A percentile compares a stretch with the other conserved stretches of the same genome.
phyloP scores from a whole-genome alignment of 2,113 vertebrate genomes.

The Neodon shergylaensis region DNA sequence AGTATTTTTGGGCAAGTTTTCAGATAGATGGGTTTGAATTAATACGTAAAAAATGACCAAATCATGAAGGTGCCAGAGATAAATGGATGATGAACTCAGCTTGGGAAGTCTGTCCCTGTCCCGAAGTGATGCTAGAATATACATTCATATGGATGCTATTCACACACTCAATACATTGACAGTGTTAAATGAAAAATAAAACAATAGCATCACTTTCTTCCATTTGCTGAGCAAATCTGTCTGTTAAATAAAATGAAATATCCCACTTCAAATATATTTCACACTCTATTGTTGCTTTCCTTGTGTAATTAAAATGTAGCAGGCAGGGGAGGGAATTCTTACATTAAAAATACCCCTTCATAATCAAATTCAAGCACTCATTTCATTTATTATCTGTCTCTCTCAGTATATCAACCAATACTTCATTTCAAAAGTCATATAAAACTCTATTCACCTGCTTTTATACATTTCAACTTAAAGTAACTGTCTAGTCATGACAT shows the following conservation, averaged over 20 bases:
- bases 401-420: slow-evolving; percentile 80
- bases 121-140: neutral
- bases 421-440: slow-evolving; percentile 63
- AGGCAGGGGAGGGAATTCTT: slow-evolving; percentile 83
- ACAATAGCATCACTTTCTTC: slow-evolving; percentile 69
- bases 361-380: slow-evolving; percentile 81
- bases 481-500: slow-evolving; percentile 26
- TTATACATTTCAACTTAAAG: slow-evolving; percentile 67
- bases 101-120: neutral
- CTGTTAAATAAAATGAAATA: slow-evolving; percentile 65
- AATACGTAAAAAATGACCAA: slow-evolving; percentile 36
- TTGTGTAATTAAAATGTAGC: slow-evolving; percentile 84
- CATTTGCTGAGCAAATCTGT: slow-evolving; percentile 73
- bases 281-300: slow-evolving; percentile 70
- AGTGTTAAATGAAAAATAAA: slow-evolving; percentile 53
- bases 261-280: slow-evolving; percentile 76
- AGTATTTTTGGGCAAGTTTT: slow-evolving; percentile 53
- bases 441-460: slow-evolving; percentile 66
- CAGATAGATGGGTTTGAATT: slow-evolving; percentile 55
- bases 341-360: slow-evolving; percentile 82
- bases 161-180: neutral
- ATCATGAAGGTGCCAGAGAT: slow-evolving; percentile 30
- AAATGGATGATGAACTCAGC: neutral
- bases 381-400: slow-evolving; percentile 78
- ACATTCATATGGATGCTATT: slow-evolving; percentile 15